phyloP scores from a whole-genome alignment of 2,797 vertebrate genomes.

The Urophycis tenuis region DNA sequence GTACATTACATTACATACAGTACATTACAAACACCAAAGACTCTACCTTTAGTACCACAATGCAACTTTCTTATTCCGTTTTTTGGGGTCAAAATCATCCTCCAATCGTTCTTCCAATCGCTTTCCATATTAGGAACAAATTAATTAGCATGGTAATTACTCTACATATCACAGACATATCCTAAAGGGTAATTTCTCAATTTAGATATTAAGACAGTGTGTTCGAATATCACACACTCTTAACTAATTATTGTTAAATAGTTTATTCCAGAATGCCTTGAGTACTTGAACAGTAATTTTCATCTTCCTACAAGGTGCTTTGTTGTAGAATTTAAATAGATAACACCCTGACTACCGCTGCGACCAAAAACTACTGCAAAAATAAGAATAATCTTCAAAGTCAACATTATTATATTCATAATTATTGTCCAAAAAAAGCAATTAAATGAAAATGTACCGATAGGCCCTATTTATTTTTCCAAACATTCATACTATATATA shows the following conservation, averaged over 20 bases:
- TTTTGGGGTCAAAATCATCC: constrained; percentile 4
- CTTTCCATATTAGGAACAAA: constrained; percentile 13
- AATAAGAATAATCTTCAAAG: too few species aligned
- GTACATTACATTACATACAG: neutral
- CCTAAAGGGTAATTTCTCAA: constrained; percentile 23
- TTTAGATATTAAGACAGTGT: constrained; percentile 16
- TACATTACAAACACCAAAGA: constrained; percentile 2
- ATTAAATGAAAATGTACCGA: too few species aligned
- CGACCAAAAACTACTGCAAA: neutral
- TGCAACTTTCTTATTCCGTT: too few species aligned
- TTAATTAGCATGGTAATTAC: constrained; percentile 28
- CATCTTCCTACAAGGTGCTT: too few species aligned
- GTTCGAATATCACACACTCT: neutral
- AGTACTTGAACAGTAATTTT: too few species aligned
- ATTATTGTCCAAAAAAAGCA: too few species aligned
- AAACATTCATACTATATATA: too few species aligned
- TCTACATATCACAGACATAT: constrained; percentile 10
- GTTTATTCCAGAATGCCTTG: neutral
- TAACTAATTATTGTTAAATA: constrained; percentile 9
- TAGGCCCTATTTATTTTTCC: too few species aligned
- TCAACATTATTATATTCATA: too few species aligned
- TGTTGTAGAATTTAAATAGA: too few species aligned
- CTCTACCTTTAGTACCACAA: constrained; percentile 3
- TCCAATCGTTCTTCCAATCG: constrained; percentile 18
- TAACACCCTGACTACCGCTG: too few species aligned